A percentile compares a stretch with the other conserved stretches of the same genome.
Conservation (phyloP, 1,140 invertebrate species). For the Eciton burchellii region DNA sequence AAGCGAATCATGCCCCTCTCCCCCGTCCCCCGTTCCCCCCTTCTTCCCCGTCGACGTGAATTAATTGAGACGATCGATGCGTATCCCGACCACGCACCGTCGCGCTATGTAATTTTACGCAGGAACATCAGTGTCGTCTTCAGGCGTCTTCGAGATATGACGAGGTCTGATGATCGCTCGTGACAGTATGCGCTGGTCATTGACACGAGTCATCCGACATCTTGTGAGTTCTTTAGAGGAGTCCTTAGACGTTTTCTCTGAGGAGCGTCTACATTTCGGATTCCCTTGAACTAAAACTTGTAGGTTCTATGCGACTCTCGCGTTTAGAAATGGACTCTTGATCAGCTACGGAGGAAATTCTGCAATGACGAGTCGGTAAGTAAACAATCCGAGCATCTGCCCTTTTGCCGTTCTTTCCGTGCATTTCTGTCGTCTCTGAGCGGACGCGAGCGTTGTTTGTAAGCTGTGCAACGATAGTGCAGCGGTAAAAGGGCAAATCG, state of each 20-base stretch:
- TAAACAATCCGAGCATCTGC: no score
- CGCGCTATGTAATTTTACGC: constrained; percentile 35
- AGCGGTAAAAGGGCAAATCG: constrained; percentile 22
- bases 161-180: neutral
- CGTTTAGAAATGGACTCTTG: no score
- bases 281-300: no score
- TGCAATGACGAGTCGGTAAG: no score
- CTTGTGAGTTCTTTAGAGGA: neutral
- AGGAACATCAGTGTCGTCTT: constrained; percentile 16
- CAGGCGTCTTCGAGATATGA: constrained; percentile 22
- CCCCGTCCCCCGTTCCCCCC: no score
- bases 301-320: no score
- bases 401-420: no score
- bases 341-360: no score
- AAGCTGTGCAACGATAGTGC: no score
- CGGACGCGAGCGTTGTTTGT: neutral
- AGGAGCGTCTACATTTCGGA: no score
- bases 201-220: constrained; percentile 7
- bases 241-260: no score
- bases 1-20: neutral
- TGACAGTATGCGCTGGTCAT: constrained; percentile 15
- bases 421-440: neutral
- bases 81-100: constrained; percentile 8
- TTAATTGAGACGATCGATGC: constrained; percentile 39
- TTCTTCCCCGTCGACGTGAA: neutral